These are phyloP conservation scores for Heterochromis multidens DNA, from an alignment of 2,113 vertebrate genomes.

Conservation along the genomic window DNA sequence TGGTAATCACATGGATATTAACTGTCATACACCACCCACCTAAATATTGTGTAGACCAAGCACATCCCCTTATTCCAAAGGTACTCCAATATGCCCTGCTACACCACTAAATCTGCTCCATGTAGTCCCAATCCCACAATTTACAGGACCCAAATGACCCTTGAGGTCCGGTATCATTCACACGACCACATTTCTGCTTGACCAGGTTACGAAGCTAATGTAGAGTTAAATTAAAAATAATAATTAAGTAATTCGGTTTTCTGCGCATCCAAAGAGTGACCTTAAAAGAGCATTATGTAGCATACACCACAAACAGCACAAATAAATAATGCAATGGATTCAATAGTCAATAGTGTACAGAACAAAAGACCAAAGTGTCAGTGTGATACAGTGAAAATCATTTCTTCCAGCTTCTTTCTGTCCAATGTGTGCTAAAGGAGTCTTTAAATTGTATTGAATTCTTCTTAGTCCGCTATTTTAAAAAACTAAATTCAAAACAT, in stretches of 20 bases:
- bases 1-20: neutral
- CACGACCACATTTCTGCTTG: neutral
- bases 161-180: neutral
- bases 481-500: conserved; percentile 13
- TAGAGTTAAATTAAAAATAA: neutral
- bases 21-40: too few species aligned
- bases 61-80: too few species aligned
- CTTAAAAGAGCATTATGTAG: neutral
- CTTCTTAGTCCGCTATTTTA: conserved; percentile 1
- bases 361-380: neutral
- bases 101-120: neutral
- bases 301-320: neutral
- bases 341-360: neutral
- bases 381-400: neutral
- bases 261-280: neutral
- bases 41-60: too few species aligned
- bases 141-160: neutral
- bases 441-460: conserved; percentile 1
- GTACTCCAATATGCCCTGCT: neutral
- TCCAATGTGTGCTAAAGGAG: neutral
- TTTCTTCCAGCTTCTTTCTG: neutral
- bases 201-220: neutral
- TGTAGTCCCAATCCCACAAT: neutral
- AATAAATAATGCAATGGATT: neutral
- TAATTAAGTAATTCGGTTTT: neutral